Evolutionary conservation across 2,797 vertebrate species (phyloP), one percentile per base, ranked within the genome.

Genomic region (Lycodopsis pacificus): DNA sequence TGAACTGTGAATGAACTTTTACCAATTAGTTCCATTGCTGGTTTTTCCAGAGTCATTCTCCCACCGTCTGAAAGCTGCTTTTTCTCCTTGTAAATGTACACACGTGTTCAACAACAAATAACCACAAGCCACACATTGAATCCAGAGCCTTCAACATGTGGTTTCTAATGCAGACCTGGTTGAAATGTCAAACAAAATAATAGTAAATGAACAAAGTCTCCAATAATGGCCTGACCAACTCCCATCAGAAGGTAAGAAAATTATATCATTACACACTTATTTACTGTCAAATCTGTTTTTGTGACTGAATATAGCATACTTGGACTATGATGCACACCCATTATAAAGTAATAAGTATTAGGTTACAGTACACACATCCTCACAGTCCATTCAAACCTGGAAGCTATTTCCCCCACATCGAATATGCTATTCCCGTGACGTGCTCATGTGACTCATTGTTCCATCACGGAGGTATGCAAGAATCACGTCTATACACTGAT

Each of bases 381-480:
- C 46, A 61, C 38, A 59, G 62, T 82, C 73, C 40, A 81, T 87
- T 84, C 57, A 84, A 76, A 85, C 44, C 58, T 73, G 62, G 72
- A 76, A 77, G 83, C 88, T 92, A 87, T 91, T 91, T 88, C 86
- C 85, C 84, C 59, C 72, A 58, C 65, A 74, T 65, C 80, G 72
- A 72, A 79, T 82, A 32, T 81, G 63, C 84, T 91, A 85, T 86
- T 88, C 84, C 82, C 25, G 81, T 86, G 82, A 86, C 85, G 82
- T 77, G 72, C 84, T 83, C 88, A 91, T 84, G 83, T 91, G 90
- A 88, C 73, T 79, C 84, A 88, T 91, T 92, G 86, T 92, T 92
- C 88, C 90, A 81, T 86, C 77, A 62, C 34, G 62, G 72, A 75
- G 86, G 82, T 81, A 90, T 85, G 88, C 77, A 71, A 83, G 90